Evolutionary conservation across 53 echinoderm and acorn worm genomes (phyloP).

Genomic region (Stichopus horrens): DNA sequence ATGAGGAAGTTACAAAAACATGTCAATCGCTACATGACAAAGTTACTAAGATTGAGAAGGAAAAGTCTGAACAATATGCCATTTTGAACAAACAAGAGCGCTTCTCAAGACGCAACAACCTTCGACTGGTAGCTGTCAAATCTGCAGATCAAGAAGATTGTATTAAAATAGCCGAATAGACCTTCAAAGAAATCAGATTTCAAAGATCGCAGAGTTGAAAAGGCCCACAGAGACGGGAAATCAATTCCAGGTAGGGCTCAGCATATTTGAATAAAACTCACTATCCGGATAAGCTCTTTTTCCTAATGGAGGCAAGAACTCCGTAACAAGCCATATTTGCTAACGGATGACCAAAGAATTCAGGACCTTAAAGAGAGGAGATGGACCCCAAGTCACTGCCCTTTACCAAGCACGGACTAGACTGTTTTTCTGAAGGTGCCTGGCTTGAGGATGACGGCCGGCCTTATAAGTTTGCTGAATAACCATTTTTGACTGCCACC

Average conservation of each 20-base stretch:
- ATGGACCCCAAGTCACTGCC: neutral
- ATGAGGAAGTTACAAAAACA: constrained; percentile 1
- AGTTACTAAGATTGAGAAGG: neutral
- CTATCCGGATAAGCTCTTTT: neutral
- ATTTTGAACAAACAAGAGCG: neutral
- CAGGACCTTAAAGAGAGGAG: neutral
- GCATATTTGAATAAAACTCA: neutral
- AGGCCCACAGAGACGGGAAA: neutral
- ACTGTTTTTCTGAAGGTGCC: neutral
- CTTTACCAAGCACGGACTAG: neutral
- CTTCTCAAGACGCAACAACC: too few species aligned
- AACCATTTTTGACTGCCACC: constrained; percentile 3
- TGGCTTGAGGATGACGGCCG: neutral
- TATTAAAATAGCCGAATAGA: constrained; percentile 9
- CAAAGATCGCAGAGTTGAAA: neutral
- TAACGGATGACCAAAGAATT: neutral
- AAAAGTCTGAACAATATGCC: constrained; percentile 3
- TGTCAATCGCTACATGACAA: constrained; percentile 5
- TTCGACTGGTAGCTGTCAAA: too few species aligned
- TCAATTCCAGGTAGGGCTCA: constrained; percentile 4
- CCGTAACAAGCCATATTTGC: neutral
- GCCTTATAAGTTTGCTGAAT: constrained; percentile 1
- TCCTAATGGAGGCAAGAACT: neutral
- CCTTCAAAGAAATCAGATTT: constrained; percentile 9
- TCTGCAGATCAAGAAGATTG: too few species aligned